phyloP scores from a whole-genome alignment of 2,888 invertebrate genomes.

The Petrolisthes manimaculis region DNA sequence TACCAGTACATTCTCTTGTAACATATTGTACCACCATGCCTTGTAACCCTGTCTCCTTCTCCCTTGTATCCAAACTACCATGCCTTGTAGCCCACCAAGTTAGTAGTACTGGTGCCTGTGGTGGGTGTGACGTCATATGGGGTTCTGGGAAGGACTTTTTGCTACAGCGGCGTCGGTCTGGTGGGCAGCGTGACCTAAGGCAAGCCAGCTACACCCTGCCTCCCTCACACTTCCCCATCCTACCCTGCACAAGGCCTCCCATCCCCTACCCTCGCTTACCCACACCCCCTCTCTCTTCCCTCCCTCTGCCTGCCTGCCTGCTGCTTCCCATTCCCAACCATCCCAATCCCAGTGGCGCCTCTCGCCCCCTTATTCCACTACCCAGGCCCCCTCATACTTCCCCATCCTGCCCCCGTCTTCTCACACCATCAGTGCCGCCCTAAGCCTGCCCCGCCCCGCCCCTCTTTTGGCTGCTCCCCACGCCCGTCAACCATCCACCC shows the following conservation, averaged over 20 bases:
- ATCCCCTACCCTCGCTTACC: conserved; percentile 7
- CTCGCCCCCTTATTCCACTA: neutral
- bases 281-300: neutral
- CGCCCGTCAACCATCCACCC: no score
- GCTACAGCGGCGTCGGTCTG: neutral
- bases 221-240: no score
- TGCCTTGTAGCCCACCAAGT: no score
- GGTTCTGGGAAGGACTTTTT: no score
- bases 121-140: no score
- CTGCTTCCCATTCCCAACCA: neutral
- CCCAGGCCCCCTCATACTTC: neutral
- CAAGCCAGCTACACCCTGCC: neutral
- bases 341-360: neutral
- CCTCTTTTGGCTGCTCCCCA: neutral
- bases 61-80: no score
- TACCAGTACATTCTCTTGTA: no score
- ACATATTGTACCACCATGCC: no score
- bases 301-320: neutral
- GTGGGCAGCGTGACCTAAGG: neutral
- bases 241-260: neutral
- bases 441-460: neutral
- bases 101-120: no score
- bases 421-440: neutral
- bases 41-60: no score
- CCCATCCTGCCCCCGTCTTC: conserved; percentile 15